These are phyloP conservation scores for Meda fulgida DNA, from an alignment of 2,797 vertebrate genomes.

Conservation along the genomic window DNA sequence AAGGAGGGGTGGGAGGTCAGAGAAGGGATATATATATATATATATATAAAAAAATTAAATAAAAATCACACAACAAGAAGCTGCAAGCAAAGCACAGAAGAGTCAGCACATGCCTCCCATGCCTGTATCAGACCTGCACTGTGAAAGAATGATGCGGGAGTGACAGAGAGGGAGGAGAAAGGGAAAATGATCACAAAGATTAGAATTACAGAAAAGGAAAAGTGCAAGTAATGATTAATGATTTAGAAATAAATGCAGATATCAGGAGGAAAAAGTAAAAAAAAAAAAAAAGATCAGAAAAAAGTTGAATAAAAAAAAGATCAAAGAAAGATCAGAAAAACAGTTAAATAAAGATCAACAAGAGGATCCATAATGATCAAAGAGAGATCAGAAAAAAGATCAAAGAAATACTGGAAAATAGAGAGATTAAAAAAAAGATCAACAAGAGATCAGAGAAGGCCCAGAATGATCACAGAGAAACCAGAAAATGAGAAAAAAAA, in stretches of 20 bases:
- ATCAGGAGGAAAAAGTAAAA: neutral
- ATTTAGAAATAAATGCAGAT: neutral
- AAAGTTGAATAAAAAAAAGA: neutral
- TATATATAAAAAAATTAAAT: neutral
- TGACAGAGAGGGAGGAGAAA: conserved; percentile 50
- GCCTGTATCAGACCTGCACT: conserved; percentile 91
- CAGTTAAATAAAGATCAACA: neutral
- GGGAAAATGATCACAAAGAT: conserved; percentile 66
- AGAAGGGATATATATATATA: conserved; percentile 7
- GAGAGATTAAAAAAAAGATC: too few relatives aligned
- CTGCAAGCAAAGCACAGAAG: conserved; percentile 78
- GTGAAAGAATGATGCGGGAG: conserved; percentile 64
- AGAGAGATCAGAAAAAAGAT: too few relatives aligned
- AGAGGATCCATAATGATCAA: too few relatives aligned
- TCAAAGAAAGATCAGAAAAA: conserved; percentile 37
- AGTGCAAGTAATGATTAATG: neutral
- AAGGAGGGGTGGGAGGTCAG: conserved; percentile 46
- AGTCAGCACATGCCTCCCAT: conserved; percentile 94
- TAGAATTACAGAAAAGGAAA: conserved; percentile 68
- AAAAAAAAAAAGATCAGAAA: neutral
- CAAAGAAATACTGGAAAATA: too few relatives aligned
- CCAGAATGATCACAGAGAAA: neutral
- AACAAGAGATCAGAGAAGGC: too few relatives aligned
- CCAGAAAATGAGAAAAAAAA: conserved; percentile 15
- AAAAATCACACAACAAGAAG: conserved; percentile 63